These are phyloP conservation scores for Actinemys pallida DNA, from an alignment of 2,113 vertebrate species.

Conservation along the genomic window DNA sequence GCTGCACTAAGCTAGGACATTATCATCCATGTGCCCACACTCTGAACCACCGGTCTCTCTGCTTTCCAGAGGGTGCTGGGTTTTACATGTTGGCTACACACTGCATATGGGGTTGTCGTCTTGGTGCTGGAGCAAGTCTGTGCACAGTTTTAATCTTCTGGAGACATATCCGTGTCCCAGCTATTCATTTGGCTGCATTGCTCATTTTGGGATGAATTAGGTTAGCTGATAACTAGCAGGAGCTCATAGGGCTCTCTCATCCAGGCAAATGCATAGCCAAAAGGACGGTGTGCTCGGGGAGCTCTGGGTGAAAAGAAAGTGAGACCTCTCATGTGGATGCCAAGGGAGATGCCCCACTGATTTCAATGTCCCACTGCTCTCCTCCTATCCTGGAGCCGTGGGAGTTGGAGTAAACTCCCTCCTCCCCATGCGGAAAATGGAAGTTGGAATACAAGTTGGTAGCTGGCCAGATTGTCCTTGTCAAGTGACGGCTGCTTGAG, in stretches of 20 bases:
- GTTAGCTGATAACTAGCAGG: background rate
- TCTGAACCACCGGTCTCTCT: background rate
- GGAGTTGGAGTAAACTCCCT: background rate
- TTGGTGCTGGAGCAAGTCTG: background rate
- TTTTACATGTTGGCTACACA: background rate
- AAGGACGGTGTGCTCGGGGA: background rate
- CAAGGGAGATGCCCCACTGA: background rate
- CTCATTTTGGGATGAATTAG: background rate
- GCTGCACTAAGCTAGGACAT: background rate
- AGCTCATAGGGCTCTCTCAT: background rate
- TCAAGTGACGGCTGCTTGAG: background rate
- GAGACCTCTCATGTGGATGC: no score
- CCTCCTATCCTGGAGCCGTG: background rate
- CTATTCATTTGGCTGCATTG: background rate
- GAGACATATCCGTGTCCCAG: background rate
- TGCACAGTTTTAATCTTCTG: background rate
- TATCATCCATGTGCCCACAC: accelerated
- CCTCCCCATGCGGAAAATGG: background rate
- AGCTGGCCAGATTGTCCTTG: background rate
- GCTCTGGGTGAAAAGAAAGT: background rate
- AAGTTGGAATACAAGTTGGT: background rate
- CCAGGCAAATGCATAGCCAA: background rate
- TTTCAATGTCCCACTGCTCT: background rate
- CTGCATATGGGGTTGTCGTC: background rate
- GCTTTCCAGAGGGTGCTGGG: background rate